Conservation (phyloP, 2,888 invertebrate genomes). For the Alsophila aescularia region DNA sequence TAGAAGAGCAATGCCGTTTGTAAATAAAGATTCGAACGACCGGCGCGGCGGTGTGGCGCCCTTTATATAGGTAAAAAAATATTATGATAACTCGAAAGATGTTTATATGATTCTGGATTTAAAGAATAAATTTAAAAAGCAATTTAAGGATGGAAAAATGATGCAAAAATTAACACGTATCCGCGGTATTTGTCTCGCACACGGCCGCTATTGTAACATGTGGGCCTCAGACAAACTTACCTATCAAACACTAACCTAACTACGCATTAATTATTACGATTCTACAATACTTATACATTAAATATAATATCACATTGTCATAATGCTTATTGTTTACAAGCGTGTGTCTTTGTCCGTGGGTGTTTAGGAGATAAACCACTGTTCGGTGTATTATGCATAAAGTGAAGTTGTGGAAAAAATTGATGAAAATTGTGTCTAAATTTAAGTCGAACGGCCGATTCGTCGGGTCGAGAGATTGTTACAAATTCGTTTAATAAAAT, state of each 20-base stretch:
- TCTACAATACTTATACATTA: slow-evolving; percentile 82
- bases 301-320: slow-evolving; percentile 84
- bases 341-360: slow-evolving; percentile 85
- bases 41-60: slow-evolving; percentile 63
- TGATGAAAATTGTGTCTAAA: slow-evolving; percentile 67
- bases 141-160: slow-evolving; percentile 72
- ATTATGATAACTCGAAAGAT: slow-evolving; percentile 83
- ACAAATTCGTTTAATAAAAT: slow-evolving; percentile 66
- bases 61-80: slow-evolving; percentile 83
- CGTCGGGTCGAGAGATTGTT: slow-evolving; percentile 47
- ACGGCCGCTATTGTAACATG: slow-evolving; percentile 83
- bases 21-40: slow-evolving; percentile 82
- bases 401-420: slow-evolving; percentile 66
- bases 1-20: slow-evolving; percentile 89
- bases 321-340: slow-evolving; percentile 85
- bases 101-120: slow-evolving; percentile 85
- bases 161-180: slow-evolving; percentile 68
- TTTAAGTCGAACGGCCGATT: slow-evolving; percentile 47
- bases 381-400: slow-evolving; percentile 81
- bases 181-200: slow-evolving; percentile 82
- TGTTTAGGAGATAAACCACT: slow-evolving; percentile 81
- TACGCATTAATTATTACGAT: slow-evolving; percentile 82
- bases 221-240: slow-evolving; percentile 78
- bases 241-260: slow-evolving; percentile 76
- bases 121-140: slow-evolving; percentile 80